phyloP scores from a whole-genome alignment of 2,113 vertebrate species.

The Rhagologus leucostigma region DNA sequence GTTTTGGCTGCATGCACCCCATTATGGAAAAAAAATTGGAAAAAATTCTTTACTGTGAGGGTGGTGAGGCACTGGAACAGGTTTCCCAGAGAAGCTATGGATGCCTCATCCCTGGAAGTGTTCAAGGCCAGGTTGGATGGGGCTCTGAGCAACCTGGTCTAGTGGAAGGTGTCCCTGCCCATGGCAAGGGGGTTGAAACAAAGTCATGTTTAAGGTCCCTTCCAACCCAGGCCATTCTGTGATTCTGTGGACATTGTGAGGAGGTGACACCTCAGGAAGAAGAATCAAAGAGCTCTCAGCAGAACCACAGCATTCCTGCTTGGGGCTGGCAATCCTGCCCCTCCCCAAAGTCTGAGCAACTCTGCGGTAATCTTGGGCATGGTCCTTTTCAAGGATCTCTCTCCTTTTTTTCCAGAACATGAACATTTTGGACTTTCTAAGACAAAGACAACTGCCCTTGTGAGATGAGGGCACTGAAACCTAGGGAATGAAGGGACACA shows the following conservation, averaged over 20 bases:
- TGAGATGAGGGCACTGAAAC: neutral
- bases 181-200: too few relatives aligned
- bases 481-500: neutral
- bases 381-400: neutral
- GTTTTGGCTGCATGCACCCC: neutral
- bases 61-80: neutral
- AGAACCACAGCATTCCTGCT: fast-evolving
- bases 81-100: neutral
- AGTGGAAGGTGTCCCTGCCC: neutral
- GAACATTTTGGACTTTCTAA: neutral
- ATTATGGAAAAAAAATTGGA: neutral
- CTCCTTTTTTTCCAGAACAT: neutral
- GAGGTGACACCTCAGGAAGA: neutral
- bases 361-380: neutral
- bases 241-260: neutral
- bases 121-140: neutral
- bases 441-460: neutral
- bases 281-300: neutral
- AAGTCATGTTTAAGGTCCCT: neutral
- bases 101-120: neutral
- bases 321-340: neutral
- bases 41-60: neutral
- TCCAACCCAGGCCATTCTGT: neutral
- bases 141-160: neutral
- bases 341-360: neutral